These are phyloP conservation scores for Drosophila melanosoma DNA, from an alignment of 2,888 invertebrate species.

Conservation along the genomic window DNA sequence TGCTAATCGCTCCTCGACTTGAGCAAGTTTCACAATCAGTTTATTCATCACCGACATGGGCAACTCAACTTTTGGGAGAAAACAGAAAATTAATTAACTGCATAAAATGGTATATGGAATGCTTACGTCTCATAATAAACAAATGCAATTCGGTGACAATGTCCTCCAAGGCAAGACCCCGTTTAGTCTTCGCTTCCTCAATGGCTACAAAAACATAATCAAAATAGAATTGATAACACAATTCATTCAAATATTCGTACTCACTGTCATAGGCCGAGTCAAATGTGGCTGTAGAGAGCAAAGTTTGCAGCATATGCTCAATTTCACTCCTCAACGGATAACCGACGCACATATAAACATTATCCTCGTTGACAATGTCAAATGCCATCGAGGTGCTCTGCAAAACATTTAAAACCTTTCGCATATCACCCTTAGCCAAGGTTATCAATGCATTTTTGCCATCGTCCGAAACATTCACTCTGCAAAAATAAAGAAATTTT, in stretches of 20 bases:
- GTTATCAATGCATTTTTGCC: conserved; percentile 95
- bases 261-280: conserved; percentile 82
- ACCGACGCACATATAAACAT: conserved; percentile 97
- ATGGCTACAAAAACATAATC: conserved; percentile 77
- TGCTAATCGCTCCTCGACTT: conserved; percentile 94
- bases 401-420: conserved; percentile 97
- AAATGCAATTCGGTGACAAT: conserved; percentile 96
- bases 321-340: conserved; percentile 97
- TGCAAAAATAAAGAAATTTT: conserved; percentile 78
- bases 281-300: conserved; percentile 85
- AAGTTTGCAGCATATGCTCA: conserved; percentile 93
- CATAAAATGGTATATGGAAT: background rate
- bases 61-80: conserved; percentile 91
- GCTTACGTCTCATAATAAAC: conserved; percentile 94
- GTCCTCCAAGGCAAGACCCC: conserved; percentile 97
- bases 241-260: background rate
- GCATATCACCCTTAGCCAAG: conserved; percentile 98
- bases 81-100: background rate
- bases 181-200: conserved; percentile 92
- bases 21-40: conserved; percentile 94
- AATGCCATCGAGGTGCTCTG: conserved; percentile 98
- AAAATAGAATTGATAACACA: background rate
- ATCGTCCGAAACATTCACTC: conserved; percentile 93
- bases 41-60: conserved; percentile 91
- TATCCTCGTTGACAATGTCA: conserved; percentile 94